Evolutionary conservation across 2,113 vertebrate species (phyloP), one percentile per base, ranked within the genome.

Genomic region (Muntiacus muntjak): DNA sequence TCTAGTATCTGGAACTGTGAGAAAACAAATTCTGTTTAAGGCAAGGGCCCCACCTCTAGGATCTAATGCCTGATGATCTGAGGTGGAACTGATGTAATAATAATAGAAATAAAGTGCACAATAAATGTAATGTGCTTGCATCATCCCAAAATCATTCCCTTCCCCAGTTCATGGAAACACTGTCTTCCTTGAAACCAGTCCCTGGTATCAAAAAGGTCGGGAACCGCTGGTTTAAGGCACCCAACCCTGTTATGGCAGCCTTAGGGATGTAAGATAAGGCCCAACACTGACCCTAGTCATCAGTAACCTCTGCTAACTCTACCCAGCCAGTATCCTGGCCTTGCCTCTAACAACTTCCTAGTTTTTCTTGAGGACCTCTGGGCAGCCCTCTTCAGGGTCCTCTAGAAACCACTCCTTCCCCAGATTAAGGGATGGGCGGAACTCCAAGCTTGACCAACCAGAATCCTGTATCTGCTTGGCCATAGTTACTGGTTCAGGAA

Each of bases 391-490:
- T 19, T 6, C 12, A 15, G 9, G 47, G 2, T 28, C 36, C 8
- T 28, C 19, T 47, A 52, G 76, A 93, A 87, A 84, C 43, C 62
- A 40, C 2, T 36, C 6, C 6, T n/a, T 7, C 43, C 47, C 1
- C 21, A n/a, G 25, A 50, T 9, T 1, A 26, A 74, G n/a, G 7
- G 1, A 0, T 43, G 45, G 7, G 50, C 11, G 1, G 43, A 47
- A 62, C 25, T 36, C 52, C 17, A 12, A 36, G 13, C 47, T 74
- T 64, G 33, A 21, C 33, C 91, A 88, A 15, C 62, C 40, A 67
- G 50, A 87, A 11, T 30, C 10, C 14, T 60, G 2, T 33, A 5
- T 58, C 50, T 6, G 1, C 36, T 40, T 40, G 17, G n/a, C 30
- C 17, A 23, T 4, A n/a, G 28, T 26, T 45, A 67, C 25, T 82